Percentiles rank a stretch among this genome's conserved stretches.
These are phyloP conservation scores for Hirudinaria manillensis DNA, from an alignment of 2,888 invertebrate genomes.

Conservation along the genomic window DNA sequence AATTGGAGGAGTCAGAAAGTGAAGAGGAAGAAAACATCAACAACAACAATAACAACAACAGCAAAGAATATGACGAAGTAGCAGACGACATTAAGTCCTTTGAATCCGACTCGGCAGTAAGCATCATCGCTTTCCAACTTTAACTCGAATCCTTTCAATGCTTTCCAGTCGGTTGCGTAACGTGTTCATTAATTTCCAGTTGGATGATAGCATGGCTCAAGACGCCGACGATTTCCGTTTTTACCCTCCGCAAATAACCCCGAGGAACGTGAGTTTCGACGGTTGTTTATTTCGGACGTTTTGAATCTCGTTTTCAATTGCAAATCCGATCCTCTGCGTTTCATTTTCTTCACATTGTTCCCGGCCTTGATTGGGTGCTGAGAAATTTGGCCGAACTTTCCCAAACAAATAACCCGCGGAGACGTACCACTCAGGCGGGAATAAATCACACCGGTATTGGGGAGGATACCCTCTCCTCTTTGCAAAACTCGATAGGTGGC, in stretches of 20 bases:
- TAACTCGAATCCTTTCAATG: too few species aligned
- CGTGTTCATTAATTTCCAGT: neutral
- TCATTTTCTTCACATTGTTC: neutral
- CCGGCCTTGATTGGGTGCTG: neutral
- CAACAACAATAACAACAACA: neutral
- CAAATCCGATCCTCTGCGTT: too few species aligned
- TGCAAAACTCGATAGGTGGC: neutral
- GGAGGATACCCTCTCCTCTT: neutral
- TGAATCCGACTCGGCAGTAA: conserved; percentile 18
- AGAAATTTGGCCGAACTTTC: neutral
- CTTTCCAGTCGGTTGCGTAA: too few species aligned
- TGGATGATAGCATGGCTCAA: conserved; percentile 14
- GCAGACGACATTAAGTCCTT: neutral
- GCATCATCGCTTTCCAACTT: neutral
- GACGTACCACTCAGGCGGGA: neutral
- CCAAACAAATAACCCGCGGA: neutral
- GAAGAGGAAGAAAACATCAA: conserved; percentile 1
- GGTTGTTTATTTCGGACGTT: too few species aligned
- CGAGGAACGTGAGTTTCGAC: neutral
- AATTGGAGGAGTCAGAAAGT: neutral
- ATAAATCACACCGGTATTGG: neutral
- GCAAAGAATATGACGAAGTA: conserved; percentile 10
- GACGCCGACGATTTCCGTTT: neutral
- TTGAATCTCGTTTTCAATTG: too few species aligned
- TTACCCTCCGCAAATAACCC: neutral